phyloP scores from a whole-genome alignment of 2,888 invertebrate species.

The Eristalis tenax region DNA sequence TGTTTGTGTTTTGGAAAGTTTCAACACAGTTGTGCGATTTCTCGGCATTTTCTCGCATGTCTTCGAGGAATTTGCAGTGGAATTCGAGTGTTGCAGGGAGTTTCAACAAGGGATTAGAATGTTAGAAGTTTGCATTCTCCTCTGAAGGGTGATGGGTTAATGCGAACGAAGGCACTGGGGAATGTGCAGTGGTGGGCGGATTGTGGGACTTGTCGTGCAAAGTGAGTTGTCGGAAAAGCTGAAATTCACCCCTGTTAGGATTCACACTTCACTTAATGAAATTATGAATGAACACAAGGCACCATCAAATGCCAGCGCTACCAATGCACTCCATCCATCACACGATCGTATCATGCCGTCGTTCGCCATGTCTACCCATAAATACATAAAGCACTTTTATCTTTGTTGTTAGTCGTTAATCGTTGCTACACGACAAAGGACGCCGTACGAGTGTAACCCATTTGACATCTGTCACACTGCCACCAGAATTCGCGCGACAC shows the following conservation, averaged over 20 bases:
- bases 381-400: neutral
- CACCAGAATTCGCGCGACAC: neutral
- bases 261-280: too few relatives aligned
- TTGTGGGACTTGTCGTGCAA: neutral
- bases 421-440: neutral
- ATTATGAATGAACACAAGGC: too few relatives aligned
- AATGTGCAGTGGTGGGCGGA: neutral
- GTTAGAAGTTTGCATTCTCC: slow-evolving; percentile 14
- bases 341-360: too few relatives aligned
- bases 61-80: slow-evolving; percentile 23
- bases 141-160: slow-evolving; percentile 12
- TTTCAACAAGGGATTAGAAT: slow-evolving; percentile 12
- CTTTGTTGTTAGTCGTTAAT: neutral
- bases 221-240: neutral
- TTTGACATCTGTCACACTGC: slow-evolving; percentile 40
- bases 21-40: slow-evolving; percentile 1
- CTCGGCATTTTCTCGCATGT: slow-evolving; percentile 2
- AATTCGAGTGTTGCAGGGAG: neutral
- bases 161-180: neutral
- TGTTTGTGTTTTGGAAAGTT: slow-evolving; percentile 25
- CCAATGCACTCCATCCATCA: too few relatives aligned
- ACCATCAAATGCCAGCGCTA: too few relatives aligned
- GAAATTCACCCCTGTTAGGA: neutral
- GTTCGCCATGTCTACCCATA: neutral
- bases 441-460: slow-evolving; percentile 11